These are phyloP conservation scores for Cardiocondyla obscurior DNA, from an alignment of 1,140 invertebrate species.

Conservation along the genomic window DNA sequence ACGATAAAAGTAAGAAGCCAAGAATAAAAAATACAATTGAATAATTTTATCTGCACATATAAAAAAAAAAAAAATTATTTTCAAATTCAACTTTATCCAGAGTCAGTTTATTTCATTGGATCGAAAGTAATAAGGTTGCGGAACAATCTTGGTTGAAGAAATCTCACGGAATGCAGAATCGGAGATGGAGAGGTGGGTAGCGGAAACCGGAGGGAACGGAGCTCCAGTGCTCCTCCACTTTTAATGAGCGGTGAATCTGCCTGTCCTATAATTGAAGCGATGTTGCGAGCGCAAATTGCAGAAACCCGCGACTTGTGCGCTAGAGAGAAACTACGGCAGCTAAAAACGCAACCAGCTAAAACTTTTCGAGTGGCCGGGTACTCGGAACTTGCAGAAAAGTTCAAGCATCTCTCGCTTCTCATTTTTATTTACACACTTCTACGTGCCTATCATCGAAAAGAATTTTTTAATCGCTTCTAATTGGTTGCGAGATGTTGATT, in stretches of 20 bases:
- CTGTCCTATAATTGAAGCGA: conserved; percentile 70
- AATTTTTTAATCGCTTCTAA: conserved; percentile 26
- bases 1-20: not conserved
- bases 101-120: conserved; percentile 43
- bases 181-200: not conserved
- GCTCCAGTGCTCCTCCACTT: conserved; percentile 25
- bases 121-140: conserved; percentile 61
- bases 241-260: conserved; percentile 69
- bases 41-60: not conserved
- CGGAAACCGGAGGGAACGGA: conserved; percentile 24
- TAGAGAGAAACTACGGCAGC: conserved; percentile 12
- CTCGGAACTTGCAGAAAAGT: conserved; percentile 63
- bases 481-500: conserved; percentile 14
- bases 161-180: conserved; percentile 27
- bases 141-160: conserved; percentile 52
- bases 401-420: conserved; percentile 50
- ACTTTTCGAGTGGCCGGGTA: conserved; percentile 62
- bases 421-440: conserved; percentile 37
- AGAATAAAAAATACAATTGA: not conserved
- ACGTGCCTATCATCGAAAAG: not conserved
- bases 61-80: not conserved
- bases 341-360: conserved; percentile 63
- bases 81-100: conserved; percentile 35
- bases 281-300: conserved; percentile 67
- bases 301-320: conserved; percentile 30